Evolutionary conservation across 2,113 vertebrate species (phyloP), one percentile per base, ranked within the genome.

Genomic region (Gallinago paraguaiae): DNA sequence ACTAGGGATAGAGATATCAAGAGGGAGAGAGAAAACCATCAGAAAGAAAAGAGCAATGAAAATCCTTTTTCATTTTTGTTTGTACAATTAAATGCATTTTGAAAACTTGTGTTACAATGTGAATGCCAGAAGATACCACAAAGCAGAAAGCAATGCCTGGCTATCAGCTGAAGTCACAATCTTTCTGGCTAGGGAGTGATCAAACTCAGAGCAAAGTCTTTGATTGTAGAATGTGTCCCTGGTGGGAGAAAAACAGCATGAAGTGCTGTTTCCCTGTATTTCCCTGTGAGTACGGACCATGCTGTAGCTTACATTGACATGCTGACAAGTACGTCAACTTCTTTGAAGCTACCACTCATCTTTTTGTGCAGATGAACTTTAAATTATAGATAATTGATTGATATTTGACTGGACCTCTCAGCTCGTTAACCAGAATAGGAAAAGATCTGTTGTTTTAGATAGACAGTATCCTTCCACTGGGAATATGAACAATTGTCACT

Each of bases 401-500:
- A 20, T 77, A 17, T 85, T 92, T 86, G 28, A 83, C 41, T 81
- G 50, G 39, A 53, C 37, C 33, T 22, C 51, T 81, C 45, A 63
- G 23, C 54, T 95, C 19, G 67, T 74, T 88, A 88, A 30, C 56
- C 18, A 91, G 72, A 86, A 67, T 13, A 65, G 68, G 30, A 77
- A 93, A 90, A 94, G 20, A 59, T 77, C 27, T 72, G 41, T 74
- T 92, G 22, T 76, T 91, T 90, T 90, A 76, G 76, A 61, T 79
- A 76, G 39, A 86, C 50, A 4, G 50, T 93, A 93, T 83, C n/a
- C 17, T 84, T 94, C 64, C 54, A 67, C n/a, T 80, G 79, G 50
- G 59, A 94, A 69, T 90, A 78, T 50, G 75, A 86, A 92, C 59
- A 89, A 71, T 39, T 74, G 30, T 53, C 1, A 0, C 37, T 69